Evolutionary conservation across 64 coral and sea anemone species (phyloP).

Genomic region (Anthopleura sola): DNA sequence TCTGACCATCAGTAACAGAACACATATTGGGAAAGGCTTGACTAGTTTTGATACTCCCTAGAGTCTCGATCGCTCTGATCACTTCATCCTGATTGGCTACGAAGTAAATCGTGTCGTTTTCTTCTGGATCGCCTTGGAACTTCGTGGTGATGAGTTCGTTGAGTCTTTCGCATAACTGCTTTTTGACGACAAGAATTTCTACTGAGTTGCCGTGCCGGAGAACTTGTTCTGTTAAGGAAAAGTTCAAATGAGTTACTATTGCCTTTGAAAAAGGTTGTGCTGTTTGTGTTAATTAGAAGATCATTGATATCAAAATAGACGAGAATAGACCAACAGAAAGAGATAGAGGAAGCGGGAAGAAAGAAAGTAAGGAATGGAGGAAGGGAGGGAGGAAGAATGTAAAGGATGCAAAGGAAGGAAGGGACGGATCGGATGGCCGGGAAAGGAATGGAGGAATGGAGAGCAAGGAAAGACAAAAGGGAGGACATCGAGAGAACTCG

Average conservation of each 20-base stretch:
- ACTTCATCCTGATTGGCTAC: constrained; percentile 93
- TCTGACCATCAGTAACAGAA: constrained; percentile 83
- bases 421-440: no score
- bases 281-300: background rate
- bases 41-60: constrained; percentile 91
- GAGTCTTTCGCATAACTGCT: constrained; percentile 85
- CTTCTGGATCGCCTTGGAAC: constrained; percentile 90
- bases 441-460: no score
- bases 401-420: no score
- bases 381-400: no score
- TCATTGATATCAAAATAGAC: no score
- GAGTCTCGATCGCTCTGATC: constrained; percentile 74
- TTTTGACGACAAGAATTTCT: constrained; percentile 94
- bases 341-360: no score
- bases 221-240: constrained; percentile 71
- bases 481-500: no score
- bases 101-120: constrained; percentile 97
- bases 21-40: constrained; percentile 85
- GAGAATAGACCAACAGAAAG: no score
- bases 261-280: no score
- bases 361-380: no score
- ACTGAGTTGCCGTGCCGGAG: constrained; percentile 89
- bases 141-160: constrained; percentile 89
- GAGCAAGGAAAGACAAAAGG: no score
- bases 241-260: background rate